Evolutionary conservation across 2,797 vertebrate species (phyloP).

Genomic region (Austrolebias charrua): DNA sequence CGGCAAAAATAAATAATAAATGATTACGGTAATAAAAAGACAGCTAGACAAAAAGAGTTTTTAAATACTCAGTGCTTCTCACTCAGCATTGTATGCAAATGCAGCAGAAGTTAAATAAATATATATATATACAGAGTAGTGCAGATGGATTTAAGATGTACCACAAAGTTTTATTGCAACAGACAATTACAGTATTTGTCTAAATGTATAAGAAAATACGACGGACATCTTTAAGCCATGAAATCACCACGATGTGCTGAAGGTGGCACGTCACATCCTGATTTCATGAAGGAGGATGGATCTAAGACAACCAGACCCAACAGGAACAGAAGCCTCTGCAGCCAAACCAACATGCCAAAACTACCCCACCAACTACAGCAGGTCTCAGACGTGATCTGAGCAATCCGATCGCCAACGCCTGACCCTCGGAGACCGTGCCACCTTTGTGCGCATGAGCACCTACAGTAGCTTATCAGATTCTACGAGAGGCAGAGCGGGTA

Average conservation of each 20-base stretch:
- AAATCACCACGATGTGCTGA: not conserved
- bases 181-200: not conserved
- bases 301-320: conserved; percentile 12
- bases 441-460: conserved; percentile 4
- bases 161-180: not conserved
- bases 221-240: not conserved
- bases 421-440: not conserved
- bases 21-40: too few relatives aligned
- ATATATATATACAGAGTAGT: too few relatives aligned
- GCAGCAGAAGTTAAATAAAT: too few relatives aligned
- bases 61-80: too few relatives aligned
- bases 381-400: conserved; percentile 8
- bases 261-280: not conserved
- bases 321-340: not conserved
- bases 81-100: too few relatives aligned
- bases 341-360: conserved; percentile 30
- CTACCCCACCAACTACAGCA: conserved; percentile 19
- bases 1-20: too few relatives aligned
- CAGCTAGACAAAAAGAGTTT: too few relatives aligned
- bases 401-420: conserved; percentile 13
- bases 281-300: not conserved
- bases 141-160: too few relatives aligned
- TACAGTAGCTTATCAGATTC: conserved; percentile 25
- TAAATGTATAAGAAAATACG: not conserved
- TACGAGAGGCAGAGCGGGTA: conserved; percentile 41